These are phyloP conservation scores for Zaprionus bogoriensis DNA, from an alignment of 2,888 invertebrate species.

Conservation along the genomic window DNA sequence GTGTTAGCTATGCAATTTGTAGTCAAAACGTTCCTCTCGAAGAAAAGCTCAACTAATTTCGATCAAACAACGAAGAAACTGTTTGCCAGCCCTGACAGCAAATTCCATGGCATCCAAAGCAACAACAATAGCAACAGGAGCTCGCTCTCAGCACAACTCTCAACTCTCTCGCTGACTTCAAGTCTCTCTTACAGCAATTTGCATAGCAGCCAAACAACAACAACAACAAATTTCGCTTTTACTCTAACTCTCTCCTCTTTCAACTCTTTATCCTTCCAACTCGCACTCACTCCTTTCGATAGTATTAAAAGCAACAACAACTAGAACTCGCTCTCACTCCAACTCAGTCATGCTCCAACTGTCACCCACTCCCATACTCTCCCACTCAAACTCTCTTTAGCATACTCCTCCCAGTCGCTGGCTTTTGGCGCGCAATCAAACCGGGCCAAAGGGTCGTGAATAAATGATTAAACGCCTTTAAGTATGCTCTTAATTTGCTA, in stretches of 20 bases:
- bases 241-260: too few species aligned
- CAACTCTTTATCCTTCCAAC: too few species aligned
- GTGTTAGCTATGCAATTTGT: constrained; percentile 19
- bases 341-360: too few species aligned
- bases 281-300: too few species aligned
- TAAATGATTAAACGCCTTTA: constrained; percentile 68
- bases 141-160: too few species aligned
- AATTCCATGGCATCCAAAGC: constrained; percentile 69
- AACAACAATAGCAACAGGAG: constrained; percentile 1
- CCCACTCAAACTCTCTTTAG: background rate
- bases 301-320: too few species aligned
- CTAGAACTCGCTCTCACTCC: too few species aligned
- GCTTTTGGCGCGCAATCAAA: constrained; percentile 31
- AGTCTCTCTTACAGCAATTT: too few species aligned
- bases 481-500: constrained; percentile 69
- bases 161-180: too few species aligned
- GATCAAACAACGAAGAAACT: constrained; percentile 63
- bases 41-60: constrained; percentile 47
- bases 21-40: constrained; percentile 5
- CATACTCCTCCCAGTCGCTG: background rate
- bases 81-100: constrained; percentile 59
- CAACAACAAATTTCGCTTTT: too few species aligned
- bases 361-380: background rate
- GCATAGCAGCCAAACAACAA: too few species aligned
- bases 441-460: constrained; percentile 49